Evolutionary conservation across 2,113 vertebrate genomes (phyloP).

Genomic region (Odocoileus virginianus): DNA sequence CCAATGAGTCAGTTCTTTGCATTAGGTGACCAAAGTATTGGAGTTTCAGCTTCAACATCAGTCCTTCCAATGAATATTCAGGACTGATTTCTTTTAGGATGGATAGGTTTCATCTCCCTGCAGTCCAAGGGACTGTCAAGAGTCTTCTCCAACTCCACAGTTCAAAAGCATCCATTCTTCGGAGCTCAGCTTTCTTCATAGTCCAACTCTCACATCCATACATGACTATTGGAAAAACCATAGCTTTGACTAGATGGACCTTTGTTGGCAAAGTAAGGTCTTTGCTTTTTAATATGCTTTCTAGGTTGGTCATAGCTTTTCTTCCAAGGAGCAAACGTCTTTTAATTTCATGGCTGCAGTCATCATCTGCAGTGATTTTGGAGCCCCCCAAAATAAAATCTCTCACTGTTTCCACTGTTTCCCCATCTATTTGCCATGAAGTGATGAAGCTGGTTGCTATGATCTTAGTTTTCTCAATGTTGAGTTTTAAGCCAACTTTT

Average conservation of each 20-base stretch:
- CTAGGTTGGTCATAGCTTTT: neutral
- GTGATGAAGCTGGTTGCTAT: neutral
- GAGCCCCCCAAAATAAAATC: neutral
- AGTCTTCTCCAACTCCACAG: neutral
- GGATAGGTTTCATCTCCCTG: neutral
- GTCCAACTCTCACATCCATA: neutral
- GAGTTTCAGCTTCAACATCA: neutral
- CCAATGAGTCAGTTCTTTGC: neutral
- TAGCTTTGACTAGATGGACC: neutral
- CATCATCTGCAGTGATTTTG: neutral
- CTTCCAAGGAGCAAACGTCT: neutral
- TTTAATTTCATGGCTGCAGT: neutral
- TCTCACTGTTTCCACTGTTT: neutral
- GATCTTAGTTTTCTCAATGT: neutral
- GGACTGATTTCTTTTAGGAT: neutral
- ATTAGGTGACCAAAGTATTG: neutral
- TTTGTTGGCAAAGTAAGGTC: neutral
- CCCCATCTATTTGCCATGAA: neutral
- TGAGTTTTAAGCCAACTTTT: neutral
- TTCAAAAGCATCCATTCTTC: neutral
- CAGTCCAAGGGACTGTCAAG: neutral
- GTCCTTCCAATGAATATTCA: neutral
- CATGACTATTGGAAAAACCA: neutral
- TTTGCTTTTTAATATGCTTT: neutral
- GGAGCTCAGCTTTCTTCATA: neutral